A percentile compares a stretch with the other conserved stretches of the same genome.
Evolutionary conservation across 2,888 invertebrate genomes (phyloP).

Genomic region (Chrysina gloriosa): DNA sequence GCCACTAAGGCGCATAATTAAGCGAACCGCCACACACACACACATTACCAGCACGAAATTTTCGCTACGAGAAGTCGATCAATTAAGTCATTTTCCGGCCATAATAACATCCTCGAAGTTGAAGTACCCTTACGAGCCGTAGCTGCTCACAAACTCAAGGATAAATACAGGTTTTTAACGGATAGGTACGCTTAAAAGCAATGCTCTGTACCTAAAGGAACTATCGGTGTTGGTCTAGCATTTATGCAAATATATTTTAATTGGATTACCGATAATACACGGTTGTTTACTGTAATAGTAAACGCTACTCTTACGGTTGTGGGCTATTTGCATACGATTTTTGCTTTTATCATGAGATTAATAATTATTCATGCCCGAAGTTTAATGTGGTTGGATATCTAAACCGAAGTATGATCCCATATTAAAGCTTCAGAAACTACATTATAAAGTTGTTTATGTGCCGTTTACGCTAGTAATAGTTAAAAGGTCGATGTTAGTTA

Average conservation of each 20-base stretch:
- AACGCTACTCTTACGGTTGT: neutral
- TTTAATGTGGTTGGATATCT: neutral
- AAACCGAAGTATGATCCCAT: neutral
- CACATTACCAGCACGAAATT: too few relatives aligned
- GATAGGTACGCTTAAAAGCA: constrained; percentile 4
- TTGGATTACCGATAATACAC: neutral
- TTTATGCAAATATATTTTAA: constrained; percentile 21
- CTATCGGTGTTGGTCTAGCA: constrained; percentile 3
- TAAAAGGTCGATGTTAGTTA: neutral
- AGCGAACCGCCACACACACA: too few relatives aligned
- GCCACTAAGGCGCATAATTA: too few relatives aligned
- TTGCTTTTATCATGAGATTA: neutral
- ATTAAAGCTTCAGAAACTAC: neutral
- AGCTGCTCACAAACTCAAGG: neutral
- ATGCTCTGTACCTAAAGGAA: constrained; percentile 4
- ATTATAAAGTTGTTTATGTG: neutral
- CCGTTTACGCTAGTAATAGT: neutral
- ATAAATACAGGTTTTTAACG: neutral
- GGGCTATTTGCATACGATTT: constrained; percentile 3
- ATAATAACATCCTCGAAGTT: neutral
- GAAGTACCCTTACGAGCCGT: neutral
- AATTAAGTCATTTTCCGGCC: too few relatives aligned
- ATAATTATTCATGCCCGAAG: constrained; percentile 7
- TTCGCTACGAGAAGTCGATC: too few relatives aligned
- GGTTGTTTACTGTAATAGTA: neutral